Percentiles rank a stretch among this genome's conserved stretches.
Evolutionary conservation across 1,140 invertebrate species (phyloP).

Genomic region (Drosophila nigromelanica): DNA sequence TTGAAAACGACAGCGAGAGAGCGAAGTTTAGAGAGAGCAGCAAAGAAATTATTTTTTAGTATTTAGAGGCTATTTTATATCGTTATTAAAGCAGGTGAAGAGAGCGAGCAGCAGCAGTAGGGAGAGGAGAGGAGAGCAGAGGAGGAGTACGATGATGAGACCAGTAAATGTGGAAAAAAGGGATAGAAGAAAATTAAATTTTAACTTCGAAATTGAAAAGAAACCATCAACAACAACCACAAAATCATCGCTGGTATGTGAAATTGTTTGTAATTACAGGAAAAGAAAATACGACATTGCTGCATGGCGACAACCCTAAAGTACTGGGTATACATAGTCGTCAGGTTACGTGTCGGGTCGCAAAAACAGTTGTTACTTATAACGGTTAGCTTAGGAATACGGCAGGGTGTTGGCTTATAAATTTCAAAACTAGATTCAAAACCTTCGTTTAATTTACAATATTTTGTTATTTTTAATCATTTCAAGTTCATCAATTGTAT

Average conservation of each 20-base stretch:
- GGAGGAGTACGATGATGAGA: conserved; percentile 10
- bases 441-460: conserved; percentile 26
- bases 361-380: conserved; percentile 11
- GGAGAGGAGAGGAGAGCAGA: neutral
- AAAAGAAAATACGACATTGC: neutral
- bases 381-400: conserved; percentile 21
- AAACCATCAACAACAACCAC: conserved; percentile 2
- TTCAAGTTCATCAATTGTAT: neutral
- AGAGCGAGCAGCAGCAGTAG: conserved; percentile 21
- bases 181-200: conserved; percentile 45
- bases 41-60: conserved; percentile 81
- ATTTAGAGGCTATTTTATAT: conserved; percentile 83
- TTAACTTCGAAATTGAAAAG: conserved; percentile 38
- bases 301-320: conserved; percentile 1
- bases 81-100: conserved; percentile 63
- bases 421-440: conserved; percentile 22
- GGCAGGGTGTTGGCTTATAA: conserved; percentile 28
- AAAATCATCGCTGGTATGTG: conserved; percentile 5
- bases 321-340: neutral
- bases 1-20: conserved; percentile 67
- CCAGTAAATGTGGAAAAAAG: conserved; percentile 17
- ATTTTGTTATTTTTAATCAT: conserved; percentile 2
- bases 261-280: neutral
- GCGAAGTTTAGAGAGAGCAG: conserved; percentile 36
- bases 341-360: neutral